A percentile compares a stretch with the other conserved stretches of the same genome.
phyloP scores from a whole-genome alignment of 2,797 vertebrate species.

The Buphagus erythrorhynchus region DNA sequence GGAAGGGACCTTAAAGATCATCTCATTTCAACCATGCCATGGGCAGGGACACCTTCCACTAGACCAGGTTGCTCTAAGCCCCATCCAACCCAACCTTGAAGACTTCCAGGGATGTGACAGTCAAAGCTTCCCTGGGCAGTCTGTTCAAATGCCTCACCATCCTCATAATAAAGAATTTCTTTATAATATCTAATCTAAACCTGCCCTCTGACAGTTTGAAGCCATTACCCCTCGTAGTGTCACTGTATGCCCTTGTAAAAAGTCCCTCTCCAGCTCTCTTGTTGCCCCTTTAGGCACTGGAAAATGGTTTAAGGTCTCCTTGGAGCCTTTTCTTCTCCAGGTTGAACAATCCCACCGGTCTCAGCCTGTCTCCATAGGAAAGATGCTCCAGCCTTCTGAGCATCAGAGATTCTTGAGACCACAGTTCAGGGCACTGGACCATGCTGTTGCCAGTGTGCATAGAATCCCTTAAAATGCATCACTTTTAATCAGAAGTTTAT shows the following conservation, averaged over 20 bases:
- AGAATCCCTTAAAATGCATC: not conserved
- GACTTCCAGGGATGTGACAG: not conserved
- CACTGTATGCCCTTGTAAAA: not conserved
- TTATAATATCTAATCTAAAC: not conserved
- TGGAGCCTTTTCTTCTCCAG: not conserved
- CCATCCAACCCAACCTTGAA: not conserved
- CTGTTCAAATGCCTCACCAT: not conserved
- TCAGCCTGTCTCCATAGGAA: not conserved
- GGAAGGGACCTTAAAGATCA: not conserved
- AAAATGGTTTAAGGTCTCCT: not conserved
- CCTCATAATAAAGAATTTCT: not conserved
- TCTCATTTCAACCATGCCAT: not conserved
- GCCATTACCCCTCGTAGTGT: not conserved
- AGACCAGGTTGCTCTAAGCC: not conserved
- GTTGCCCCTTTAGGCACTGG: not conserved
- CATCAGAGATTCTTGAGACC: not conserved
- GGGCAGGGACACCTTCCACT: not conserved
- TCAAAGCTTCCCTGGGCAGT: not conserved
- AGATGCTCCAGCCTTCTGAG: not conserved
- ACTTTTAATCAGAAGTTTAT: not conserved
- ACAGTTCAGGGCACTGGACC: not conserved
- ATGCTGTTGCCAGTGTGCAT: not conserved
- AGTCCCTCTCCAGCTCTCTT: not conserved
- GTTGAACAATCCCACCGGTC: not conserved
- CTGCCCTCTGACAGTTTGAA: not conserved